Evolutionary conservation across 1,140 invertebrate species (phyloP), one percentile per base, ranked within the genome.

Genomic region (Sitobion miscanthi): DNA sequence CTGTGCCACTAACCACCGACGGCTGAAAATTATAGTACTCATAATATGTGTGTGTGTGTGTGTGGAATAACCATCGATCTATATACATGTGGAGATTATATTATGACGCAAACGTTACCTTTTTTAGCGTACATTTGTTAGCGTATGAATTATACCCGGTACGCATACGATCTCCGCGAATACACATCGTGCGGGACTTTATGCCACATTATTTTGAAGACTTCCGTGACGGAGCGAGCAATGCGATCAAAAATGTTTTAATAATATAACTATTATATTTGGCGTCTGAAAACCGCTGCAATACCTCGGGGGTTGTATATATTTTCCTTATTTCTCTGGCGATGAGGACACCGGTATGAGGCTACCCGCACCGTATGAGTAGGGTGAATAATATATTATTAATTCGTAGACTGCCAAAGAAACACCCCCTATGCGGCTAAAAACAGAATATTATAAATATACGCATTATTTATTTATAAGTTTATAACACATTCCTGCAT

Each of bases 361-460:
- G 42, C 4, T 42, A 42, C 2, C 42, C 11, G 20, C 11, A n/a
- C 62, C 14, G 30, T 77, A 4, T n/a, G n/a, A n/a, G 14, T n/a
- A 77, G 30, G 62, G 30, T n/a, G 62, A 77, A 77, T n/a, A 77
- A n/a, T 77, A 77, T n/a, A n/a, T 77, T n/a, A 77, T 77, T 77
- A 77, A 77, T 35, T 77, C 62, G 14, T 17, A 4, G 62, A n/a
- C 14, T n/a, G n/a, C 30, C 62, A 23, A 77, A 77, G 62, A 77
- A n/a, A 77, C 30, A 77, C 57, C 62, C 62, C n/a, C 14, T 77
- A 6, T 69, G 30, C 5, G 30, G n/a, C 14, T 77, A 35, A 77
- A 62, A 77, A 77, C 62, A 77, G n/a, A n/a, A 77, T 77, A 77
- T 77, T 77, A 77, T 77, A 77, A 77, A 77, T 77, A 77, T n/a